A percentile compares a stretch with the other conserved stretches of the same genome.
These are phyloP conservation scores for Nibea coibor DNA, from an alignment of 2,113 vertebrate genomes.

Conservation along the genomic window DNA sequence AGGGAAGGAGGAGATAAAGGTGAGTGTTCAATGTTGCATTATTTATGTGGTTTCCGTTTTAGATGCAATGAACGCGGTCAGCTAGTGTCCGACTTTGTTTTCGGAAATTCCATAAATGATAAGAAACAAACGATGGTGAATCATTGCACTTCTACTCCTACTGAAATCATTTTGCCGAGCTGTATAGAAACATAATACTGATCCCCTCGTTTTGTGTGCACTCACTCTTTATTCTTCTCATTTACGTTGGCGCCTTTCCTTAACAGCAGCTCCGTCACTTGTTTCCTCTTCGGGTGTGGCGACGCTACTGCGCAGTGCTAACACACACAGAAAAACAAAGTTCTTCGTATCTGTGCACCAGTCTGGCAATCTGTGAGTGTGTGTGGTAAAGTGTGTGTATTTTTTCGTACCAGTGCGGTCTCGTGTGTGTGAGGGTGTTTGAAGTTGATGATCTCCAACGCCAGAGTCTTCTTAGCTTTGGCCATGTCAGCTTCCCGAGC, in stretches of 20 bases:
- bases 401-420: conserved; percentile 94
- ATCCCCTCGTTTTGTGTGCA: conserved; percentile 12
- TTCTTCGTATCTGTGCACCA: not conserved
- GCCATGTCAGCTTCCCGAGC: conserved; percentile 96
- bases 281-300: conserved; percentile 97
- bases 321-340: conserved; percentile 13
- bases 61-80: not conserved
- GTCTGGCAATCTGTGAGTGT: not conserved
- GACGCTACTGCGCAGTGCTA: conserved; percentile 97
- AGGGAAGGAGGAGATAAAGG: not conserved
- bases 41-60: not conserved
- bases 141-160: not conserved
- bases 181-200: not conserved
- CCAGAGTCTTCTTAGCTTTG: conserved; percentile 97
- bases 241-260: conserved; percentile 98
- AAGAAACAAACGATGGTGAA: not conserved
- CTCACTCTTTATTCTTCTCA: conserved; percentile 97
- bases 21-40: not conserved
- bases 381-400: not conserved
- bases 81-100: not conserved
- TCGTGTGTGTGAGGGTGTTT: conserved; percentile 98
- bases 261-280: conserved; percentile 95
- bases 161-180: not conserved
- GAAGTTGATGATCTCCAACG: conserved; percentile 99
- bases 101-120: not conserved